Conservation (phyloP, 2,797 vertebrate species). For the Molothrus ater region DNA sequence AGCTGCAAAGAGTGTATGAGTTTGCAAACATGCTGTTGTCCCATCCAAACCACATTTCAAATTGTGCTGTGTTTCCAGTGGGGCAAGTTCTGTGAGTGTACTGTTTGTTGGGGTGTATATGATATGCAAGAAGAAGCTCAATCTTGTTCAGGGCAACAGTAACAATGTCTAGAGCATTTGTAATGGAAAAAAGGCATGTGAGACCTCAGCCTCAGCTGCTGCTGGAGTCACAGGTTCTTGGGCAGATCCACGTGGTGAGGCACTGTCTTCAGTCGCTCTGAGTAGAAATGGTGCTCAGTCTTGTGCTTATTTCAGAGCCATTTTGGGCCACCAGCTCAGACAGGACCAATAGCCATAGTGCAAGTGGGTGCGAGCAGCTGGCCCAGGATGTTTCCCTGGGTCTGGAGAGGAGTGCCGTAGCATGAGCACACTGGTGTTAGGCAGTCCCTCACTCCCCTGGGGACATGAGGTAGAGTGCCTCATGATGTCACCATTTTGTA, state of each 20-base stretch:
- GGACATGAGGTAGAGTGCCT: neutral
- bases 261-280: neutral
- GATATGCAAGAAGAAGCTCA: neutral
- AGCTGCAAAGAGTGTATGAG: neutral
- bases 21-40: accelerated
- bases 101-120: neutral
- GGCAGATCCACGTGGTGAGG: neutral
- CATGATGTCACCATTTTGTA: neutral
- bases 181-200: neutral
- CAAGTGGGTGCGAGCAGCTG: accelerated
- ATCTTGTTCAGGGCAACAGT: neutral
- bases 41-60: neutral
- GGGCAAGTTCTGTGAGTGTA: neutral
- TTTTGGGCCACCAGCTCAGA: neutral
- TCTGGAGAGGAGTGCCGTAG: accelerated
- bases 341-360: neutral
- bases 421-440: accelerated
- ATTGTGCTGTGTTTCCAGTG: neutral
- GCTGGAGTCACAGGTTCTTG: neutral
- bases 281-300: neutral
- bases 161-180: neutral
- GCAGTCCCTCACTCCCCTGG: neutral
- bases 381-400: accelerated
- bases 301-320: neutral
- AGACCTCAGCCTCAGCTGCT: neutral